phyloP scores from a whole-genome alignment of 2,113 vertebrate species.

The Delphinus delphis region DNA sequence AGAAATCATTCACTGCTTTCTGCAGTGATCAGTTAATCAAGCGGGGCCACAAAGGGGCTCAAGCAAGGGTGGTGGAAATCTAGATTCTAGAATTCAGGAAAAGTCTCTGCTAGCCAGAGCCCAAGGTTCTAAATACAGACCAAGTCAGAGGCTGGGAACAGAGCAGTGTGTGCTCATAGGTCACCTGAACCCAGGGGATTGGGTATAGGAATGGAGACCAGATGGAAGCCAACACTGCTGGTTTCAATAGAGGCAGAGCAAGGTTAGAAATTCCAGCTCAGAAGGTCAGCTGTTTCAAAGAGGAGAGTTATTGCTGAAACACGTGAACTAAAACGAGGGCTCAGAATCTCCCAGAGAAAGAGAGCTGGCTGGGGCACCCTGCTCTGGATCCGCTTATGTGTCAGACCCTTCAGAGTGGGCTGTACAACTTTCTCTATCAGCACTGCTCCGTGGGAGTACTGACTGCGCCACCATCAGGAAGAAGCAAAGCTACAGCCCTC shows the following conservation, averaged over 20 bases:
- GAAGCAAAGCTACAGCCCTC: neutral
- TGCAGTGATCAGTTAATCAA: slow-evolving; percentile 70
- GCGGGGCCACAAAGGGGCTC: neutral
- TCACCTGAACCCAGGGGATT: neutral
- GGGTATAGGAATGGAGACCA: neutral
- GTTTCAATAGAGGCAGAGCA: neutral
- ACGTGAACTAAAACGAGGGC: neutral
- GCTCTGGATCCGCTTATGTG: neutral
- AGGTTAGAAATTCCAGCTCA: neutral
- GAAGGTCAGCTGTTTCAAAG: slow-evolving; percentile 11
- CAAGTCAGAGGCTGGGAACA: neutral
- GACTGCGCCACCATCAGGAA: neutral
- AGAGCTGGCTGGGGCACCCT: too few relatives aligned
- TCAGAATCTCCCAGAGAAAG: neutral
- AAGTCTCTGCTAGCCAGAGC: neutral
- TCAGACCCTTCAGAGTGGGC: neutral
- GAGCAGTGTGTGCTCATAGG: neutral
- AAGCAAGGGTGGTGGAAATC: neutral
- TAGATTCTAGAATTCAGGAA: slow-evolving; percentile 31
- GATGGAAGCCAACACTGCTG: neutral
- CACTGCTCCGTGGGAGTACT: neutral
- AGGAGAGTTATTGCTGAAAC: neutral
- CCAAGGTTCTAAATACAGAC: neutral
- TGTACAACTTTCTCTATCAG: neutral
- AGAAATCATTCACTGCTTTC: slow-evolving; percentile 68